Evolutionary conservation across 2,113 vertebrate species (phyloP).

Genomic region (Osmerus mordax): DNA sequence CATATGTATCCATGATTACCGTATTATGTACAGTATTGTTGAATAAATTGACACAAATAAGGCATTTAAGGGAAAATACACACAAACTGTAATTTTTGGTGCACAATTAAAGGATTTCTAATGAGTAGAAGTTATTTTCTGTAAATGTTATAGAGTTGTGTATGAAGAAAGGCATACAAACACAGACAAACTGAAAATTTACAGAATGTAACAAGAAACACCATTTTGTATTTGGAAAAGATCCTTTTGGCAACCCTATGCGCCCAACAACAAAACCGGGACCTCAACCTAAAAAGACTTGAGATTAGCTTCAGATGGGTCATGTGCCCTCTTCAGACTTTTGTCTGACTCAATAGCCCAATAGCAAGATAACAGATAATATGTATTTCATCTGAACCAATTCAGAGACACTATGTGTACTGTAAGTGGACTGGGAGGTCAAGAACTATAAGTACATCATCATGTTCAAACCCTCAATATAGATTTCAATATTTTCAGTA

Average conservation of each 20-base stretch:
- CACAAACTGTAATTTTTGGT: slow-evolving; percentile 41
- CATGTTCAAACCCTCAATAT: slow-evolving; percentile 9
- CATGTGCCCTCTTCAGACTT: slow-evolving; percentile 5
- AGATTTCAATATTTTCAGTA: background rate
- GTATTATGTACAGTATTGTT: slow-evolving; percentile 57
- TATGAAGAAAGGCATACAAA: slow-evolving; percentile 47
- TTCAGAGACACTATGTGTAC: slow-evolving; percentile 34
- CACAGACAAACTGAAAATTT: slow-evolving; percentile 47
- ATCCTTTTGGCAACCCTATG: no score
- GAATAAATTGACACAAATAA: slow-evolving; percentile 67
- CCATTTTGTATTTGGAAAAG: slow-evolving; percentile 11
- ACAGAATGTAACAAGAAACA: slow-evolving; percentile 16
- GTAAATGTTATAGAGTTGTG: slow-evolving; percentile 29
- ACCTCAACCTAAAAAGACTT: no score
- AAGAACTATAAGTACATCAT: background rate
- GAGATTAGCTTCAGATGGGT: no score
- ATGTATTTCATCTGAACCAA: no score
- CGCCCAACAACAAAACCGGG: no score
- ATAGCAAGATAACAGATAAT: no score
- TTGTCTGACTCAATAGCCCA: background rate
- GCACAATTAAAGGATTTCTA: background rate
- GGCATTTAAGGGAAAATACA: slow-evolving; percentile 70
- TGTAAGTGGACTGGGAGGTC: no score
- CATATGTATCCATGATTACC: slow-evolving; percentile 52
- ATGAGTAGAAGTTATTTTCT: background rate